phyloP scores from a whole-genome alignment of 2,797 vertebrate species.

The Onychomys torridus region DNA sequence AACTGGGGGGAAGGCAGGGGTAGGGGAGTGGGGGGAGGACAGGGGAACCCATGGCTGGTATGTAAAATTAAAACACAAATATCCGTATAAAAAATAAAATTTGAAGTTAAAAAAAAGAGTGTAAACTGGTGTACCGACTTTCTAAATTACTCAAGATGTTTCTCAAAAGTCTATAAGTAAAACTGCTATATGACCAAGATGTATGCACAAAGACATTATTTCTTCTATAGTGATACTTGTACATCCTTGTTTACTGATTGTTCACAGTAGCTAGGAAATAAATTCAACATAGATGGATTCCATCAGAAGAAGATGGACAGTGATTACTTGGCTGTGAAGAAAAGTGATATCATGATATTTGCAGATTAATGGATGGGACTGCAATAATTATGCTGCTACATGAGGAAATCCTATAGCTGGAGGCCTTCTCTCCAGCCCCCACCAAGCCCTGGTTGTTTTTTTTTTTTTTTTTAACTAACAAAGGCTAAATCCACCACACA shows the following conservation, averaged over 20 bases:
- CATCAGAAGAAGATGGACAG: neutral
- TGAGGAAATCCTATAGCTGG: no score
- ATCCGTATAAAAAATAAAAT: no score
- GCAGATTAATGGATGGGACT: neutral
- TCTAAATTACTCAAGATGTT: neutral
- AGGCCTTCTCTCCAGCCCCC: no score
- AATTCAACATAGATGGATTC: neutral
- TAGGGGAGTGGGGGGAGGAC: no score
- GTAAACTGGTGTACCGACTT: neutral
- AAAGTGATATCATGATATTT: neutral
- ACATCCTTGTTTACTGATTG: no score
- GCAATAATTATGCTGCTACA: neutral
- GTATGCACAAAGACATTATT: neutral
- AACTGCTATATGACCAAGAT: neutral
- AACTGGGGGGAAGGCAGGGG: no score
- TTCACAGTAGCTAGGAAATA: neutral
- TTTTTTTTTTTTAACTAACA: no score
- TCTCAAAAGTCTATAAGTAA: neutral
- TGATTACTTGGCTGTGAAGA: neutral
- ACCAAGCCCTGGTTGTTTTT: no score
- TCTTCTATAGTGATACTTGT: neutral
- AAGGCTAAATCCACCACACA: no score
- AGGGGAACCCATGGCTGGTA: no score
- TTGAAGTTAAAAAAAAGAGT: no score
- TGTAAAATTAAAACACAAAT: no score